These are phyloP conservation scores for Protonemura montana DNA, from an alignment of 2,888 invertebrate species.

Conservation along the genomic window DNA sequence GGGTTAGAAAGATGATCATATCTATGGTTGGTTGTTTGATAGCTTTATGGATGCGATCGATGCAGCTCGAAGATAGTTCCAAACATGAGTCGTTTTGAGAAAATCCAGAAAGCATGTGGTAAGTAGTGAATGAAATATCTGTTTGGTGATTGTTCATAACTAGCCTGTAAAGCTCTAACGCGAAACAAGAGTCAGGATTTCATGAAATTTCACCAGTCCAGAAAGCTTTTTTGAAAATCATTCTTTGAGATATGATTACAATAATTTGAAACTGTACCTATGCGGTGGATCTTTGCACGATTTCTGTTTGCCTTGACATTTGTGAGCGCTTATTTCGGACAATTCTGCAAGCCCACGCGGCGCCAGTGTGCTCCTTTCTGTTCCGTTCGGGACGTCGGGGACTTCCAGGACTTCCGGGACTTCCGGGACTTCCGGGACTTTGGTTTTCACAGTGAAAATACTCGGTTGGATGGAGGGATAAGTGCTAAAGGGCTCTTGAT, in stretches of 20 bases:
- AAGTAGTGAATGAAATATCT: neutral
- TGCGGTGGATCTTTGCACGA: conserved; percentile 26
- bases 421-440: neutral
- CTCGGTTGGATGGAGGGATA: neutral
- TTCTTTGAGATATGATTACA: neutral
- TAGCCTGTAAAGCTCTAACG: conserved; percentile 54
- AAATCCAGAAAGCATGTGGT: neutral
- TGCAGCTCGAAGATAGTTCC: no score
- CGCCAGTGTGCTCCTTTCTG: neutral
- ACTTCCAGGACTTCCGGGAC: neutral
- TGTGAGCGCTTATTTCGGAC: conserved; percentile 29
- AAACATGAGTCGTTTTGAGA: neutral
- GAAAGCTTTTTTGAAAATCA: neutral
- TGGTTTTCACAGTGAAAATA: neutral
- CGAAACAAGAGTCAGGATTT: conserved; percentile 37
- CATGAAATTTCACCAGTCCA: neutral
- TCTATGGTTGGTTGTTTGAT: no score
- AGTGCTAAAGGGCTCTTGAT: neutral
- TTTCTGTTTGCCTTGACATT: conserved; percentile 25
- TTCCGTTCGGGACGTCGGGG: neutral
- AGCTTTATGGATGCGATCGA: no score
- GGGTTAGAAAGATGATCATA: neutral
- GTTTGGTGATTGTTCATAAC: conserved; percentile 51
- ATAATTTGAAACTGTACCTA: conserved; percentile 19
- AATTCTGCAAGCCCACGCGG: neutral